These are phyloP conservation scores for Nesogale talazaci DNA, from an alignment of 2,113 vertebrate genomes.

Conservation along the genomic window DNA sequence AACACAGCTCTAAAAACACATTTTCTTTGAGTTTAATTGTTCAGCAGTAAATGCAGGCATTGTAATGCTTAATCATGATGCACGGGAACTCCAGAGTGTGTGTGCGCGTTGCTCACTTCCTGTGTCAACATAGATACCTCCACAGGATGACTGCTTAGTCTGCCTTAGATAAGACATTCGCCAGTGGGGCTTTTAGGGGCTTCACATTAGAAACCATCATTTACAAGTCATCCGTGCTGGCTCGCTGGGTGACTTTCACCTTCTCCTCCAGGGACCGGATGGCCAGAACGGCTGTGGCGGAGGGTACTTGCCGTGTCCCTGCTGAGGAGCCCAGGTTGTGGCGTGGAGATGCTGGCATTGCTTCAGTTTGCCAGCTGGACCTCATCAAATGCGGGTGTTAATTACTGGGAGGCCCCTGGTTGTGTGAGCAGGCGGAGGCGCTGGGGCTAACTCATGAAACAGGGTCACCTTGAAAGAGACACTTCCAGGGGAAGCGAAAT, in stretches of 20 bases:
- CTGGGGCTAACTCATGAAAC: conserved; percentile 86
- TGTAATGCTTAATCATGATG: fast-evolving
- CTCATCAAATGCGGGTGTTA: conserved; percentile 98
- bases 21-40: neutral
- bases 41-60: neutral
- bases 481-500: conserved; percentile 66
- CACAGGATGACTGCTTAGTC: neutral
- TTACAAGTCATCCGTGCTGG: neutral
- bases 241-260: conserved; percentile 7
- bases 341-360: conserved; percentile 89
- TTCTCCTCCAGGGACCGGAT: conserved; percentile 3
- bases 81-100: neutral
- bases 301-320: neutral
- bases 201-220: neutral
- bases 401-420: conserved; percentile 94
- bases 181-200: fast-evolving
- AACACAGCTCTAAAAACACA: neutral
- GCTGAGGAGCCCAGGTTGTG: neutral
- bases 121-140: neutral
- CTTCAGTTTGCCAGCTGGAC: conserved; percentile 96
- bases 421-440: conserved; percentile 86
- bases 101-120: fast-evolving
- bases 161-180: neutral
- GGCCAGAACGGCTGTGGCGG: conserved; percentile 52
- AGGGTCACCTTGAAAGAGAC: conserved; percentile 93